Evolutionary conservation across 2,888 invertebrate genomes (phyloP).

Genomic region (Auanema sp.): DNA sequence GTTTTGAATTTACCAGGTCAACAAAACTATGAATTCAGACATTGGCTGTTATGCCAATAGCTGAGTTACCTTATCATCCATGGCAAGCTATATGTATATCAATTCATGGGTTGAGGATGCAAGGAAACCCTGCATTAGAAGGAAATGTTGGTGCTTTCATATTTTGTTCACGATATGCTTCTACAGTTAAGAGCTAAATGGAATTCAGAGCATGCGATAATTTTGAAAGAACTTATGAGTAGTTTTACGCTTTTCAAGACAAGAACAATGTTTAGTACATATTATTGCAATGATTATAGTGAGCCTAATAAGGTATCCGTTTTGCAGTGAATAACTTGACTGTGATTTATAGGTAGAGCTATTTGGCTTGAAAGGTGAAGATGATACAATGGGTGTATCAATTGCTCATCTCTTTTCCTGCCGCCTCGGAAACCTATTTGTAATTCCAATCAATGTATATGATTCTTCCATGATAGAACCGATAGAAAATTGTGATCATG

Average conservation of each 20-base stretch:
- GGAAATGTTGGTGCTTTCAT: background rate
- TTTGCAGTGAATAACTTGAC: background rate
- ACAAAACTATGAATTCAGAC: conserved; percentile 15
- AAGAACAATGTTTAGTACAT: conserved; percentile 5
- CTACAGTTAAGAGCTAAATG: conserved; percentile 1
- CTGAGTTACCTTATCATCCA: conserved; percentile 29
- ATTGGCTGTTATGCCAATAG: conserved; percentile 21
- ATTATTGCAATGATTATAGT: conserved; percentile 16
- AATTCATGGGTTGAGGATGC: conserved; percentile 15
- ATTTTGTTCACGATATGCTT: background rate
- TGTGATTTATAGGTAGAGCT: background rate
- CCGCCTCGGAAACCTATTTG: no score
- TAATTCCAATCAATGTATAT: conserved; percentile 4
- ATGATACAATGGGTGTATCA: background rate
- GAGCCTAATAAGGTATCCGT: conserved; percentile 15
- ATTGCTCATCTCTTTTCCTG: conserved; percentile 12
- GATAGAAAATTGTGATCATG: background rate
- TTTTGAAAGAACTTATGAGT: conserved; percentile 8
- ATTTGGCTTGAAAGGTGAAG: background rate
- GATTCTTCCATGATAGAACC: conserved; percentile 8
- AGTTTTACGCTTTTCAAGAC: conserved; percentile 5
- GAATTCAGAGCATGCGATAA: conserved; percentile 10
- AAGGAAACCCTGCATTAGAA: background rate
- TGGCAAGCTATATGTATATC: conserved; percentile 43
- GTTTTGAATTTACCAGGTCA: no score